phyloP scores from a whole-genome alignment of 2,888 invertebrate genomes.

The Tupiocoris notatus region DNA sequence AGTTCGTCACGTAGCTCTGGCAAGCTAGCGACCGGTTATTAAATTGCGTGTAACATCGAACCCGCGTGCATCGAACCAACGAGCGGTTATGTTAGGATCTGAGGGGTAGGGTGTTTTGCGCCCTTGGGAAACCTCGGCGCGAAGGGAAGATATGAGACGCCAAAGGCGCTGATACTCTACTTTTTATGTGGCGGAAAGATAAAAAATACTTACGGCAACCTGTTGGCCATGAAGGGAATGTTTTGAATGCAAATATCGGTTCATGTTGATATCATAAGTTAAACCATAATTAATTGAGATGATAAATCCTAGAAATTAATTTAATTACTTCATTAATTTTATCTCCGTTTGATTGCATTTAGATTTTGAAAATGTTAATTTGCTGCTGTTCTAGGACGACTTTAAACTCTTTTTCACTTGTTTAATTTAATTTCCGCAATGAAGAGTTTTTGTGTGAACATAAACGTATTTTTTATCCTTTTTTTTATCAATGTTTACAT shows the following conservation, averaged over 20 bases:
- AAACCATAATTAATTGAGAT: no score
- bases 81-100: background rate
- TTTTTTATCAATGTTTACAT: no score
- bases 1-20: background rate
- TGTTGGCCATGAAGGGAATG: background rate
- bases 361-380: no score
- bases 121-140: background rate
- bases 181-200: background rate
- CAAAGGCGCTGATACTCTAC: background rate
- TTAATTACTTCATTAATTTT: no score
- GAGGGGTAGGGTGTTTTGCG: background rate
- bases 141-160: background rate
- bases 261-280: no score
- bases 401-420: no score
- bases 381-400: no score
- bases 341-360: no score
- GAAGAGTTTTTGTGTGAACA: no score
- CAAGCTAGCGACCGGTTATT: background rate
- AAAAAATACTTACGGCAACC: background rate
- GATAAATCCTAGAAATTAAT: no score
- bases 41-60: background rate
- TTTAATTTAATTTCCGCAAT: no score
- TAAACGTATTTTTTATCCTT: no score
- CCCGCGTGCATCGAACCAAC: background rate
- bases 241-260: background rate